Evolutionary conservation across 2,888 invertebrate genomes (phyloP), one percentile per base, ranked within the genome.

Genomic region (Hoplodrina ambigua): DNA sequence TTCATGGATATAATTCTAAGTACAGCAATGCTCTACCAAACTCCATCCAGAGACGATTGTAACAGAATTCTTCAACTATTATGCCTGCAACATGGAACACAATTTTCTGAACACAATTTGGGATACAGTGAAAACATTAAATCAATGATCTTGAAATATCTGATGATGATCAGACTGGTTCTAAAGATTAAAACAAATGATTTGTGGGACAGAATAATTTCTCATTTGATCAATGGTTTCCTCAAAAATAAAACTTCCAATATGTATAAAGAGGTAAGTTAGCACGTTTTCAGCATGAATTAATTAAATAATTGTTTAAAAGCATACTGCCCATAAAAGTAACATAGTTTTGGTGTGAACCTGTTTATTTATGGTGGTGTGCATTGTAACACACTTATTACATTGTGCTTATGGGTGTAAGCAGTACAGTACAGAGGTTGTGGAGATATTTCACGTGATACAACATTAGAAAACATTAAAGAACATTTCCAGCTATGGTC

Each of bases 1-100:
- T 84, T 91, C 37, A 84, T 92, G 82, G 87, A 93, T 61, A 88
- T 92, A 59, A 68, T 89, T 53, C 56, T 92, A 11, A 83, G 84
- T 72, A 87, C 89, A 59, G 75, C 85, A 19, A 82, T 90, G 44
- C 62, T 94, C 13, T 77, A 66, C 52, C 79, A 80, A 37, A 84
- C 78, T 49, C 65, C 89, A 49, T 82, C 81, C 15, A 84, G 69
- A 71, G 88, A 90, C 56, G 87, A 91, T 58, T 75, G 78, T 0
- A 82, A 82, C 41, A 78, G 75, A 60, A 57, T 93, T 65, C 73
- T 91, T 7, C 88, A 90, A 86, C 82, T 94, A 53, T 72, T 91
- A 57, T 93, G 91, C 73, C 69, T 93, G 7, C 89, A 94, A 86
- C 84, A 46, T 20, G 73, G 83, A 58, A 20, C 74, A 65, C 82